Percentiles rank a stretch among this genome's conserved stretches.
phyloP scores from a whole-genome alignment of 2,113 vertebrate species.

The Daubentonia madagascariensis region DNA sequence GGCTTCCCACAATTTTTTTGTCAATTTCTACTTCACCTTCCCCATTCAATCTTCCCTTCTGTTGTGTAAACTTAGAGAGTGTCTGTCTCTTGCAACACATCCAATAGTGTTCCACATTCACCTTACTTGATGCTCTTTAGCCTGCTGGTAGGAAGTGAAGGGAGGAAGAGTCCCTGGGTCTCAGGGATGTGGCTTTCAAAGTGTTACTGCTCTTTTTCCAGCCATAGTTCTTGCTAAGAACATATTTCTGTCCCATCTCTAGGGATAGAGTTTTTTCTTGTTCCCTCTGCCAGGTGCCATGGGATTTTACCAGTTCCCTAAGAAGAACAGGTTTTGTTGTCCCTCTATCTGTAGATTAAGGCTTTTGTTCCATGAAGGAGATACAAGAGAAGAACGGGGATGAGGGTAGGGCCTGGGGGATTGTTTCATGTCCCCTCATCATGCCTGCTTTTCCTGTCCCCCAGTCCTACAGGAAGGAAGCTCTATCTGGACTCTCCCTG shows the following conservation, averaged over 20 bases:
- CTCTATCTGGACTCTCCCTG: background rate
- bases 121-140: background rate
- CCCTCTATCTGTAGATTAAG: background rate
- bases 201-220: background rate
- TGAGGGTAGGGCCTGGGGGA: background rate
- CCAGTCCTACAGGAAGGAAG: background rate
- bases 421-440: background rate
- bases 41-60: background rate
- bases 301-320: background rate
- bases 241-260: background rate
- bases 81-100: background rate
- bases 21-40: background rate
- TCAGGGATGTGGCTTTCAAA: background rate
- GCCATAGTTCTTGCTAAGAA: background rate
- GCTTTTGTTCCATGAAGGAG: background rate
- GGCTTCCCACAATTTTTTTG: background rate
- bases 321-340: background rate
- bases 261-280: background rate
- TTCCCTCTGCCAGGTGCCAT: background rate
- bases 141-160: background rate
- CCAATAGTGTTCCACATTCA: background rate
- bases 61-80: background rate
- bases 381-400: background rate
- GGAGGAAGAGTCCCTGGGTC: background rate
- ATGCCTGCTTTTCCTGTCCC: background rate